Conservation (phyloP, 1,140 invertebrate species). For the Theocolax elegans region DNA sequence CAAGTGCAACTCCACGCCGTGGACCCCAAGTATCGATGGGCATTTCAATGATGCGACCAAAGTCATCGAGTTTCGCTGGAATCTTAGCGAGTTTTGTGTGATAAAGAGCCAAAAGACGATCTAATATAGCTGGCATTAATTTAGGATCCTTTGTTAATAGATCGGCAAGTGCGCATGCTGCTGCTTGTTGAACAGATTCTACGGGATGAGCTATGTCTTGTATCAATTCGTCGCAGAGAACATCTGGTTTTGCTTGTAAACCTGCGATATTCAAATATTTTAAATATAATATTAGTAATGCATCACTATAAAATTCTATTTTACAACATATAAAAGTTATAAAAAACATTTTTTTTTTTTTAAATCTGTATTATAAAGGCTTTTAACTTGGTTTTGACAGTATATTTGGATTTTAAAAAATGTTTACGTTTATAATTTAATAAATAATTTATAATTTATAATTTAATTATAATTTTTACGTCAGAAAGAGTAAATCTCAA, state of each 20-base stretch:
- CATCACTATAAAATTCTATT: too few relatives aligned
- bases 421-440: too few relatives aligned
- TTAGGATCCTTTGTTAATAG: slow-evolving; percentile 72
- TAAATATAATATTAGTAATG: background rate
- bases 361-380: too few relatives aligned
- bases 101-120: slow-evolving; percentile 80
- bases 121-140: slow-evolving; percentile 71
- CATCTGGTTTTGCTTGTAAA: slow-evolving; percentile 69
- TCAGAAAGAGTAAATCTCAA: too few relatives aligned
- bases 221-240: slow-evolving; percentile 75
- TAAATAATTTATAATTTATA: too few relatives aligned
- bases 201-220: slow-evolving; percentile 83
- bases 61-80: slow-evolving; percentile 88
- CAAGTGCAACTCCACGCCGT: slow-evolving; percentile 87
- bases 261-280: slow-evolving; percentile 49
- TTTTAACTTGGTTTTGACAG: too few relatives aligned
- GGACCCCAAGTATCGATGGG: slow-evolving; percentile 90
- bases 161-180: slow-evolving; percentile 79
- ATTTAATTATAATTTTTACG: too few relatives aligned
- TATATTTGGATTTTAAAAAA: too few relatives aligned
- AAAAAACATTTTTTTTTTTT: background rate
- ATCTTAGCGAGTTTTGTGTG: slow-evolving; percentile 82
- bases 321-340: background rate
- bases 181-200: slow-evolving; percentile 81
- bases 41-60: slow-evolving; percentile 88